A percentile compares a stretch with the other conserved stretches of the same genome.
Evolutionary conservation across 2,797 vertebrate genomes (phyloP).

Genomic region (Gymnodraco acuticeps): DNA sequence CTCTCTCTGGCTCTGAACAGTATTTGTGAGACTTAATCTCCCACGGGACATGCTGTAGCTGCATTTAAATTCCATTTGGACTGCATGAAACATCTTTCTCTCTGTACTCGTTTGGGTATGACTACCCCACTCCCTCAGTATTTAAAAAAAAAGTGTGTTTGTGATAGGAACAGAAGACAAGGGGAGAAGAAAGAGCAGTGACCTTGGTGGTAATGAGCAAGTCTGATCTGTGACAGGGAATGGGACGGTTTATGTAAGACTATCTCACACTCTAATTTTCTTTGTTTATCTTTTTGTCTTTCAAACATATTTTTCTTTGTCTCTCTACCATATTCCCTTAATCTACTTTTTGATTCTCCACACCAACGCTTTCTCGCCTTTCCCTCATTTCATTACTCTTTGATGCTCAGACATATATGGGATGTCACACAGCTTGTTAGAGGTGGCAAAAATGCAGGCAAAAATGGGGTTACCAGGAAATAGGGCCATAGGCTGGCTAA

Average conservation of each 20-base stretch:
- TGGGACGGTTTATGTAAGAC: slow-evolving; percentile 35
- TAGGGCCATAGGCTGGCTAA: neutral
- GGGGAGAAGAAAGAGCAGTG: slow-evolving; percentile 11
- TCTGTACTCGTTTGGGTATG: slow-evolving; percentile 20
- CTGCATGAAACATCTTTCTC: slow-evolving; percentile 32
- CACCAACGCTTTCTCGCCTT: neutral
- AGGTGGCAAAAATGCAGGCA: neutral
- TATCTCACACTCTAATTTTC: slow-evolving; percentile 21
- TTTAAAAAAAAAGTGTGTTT: slow-evolving; percentile 20
- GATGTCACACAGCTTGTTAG: slow-evolving; percentile 31
- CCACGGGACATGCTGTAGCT: slow-evolving; percentile 6
- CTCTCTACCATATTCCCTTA: slow-evolving; percentile 31
- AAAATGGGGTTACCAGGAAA: slow-evolving; percentile 17
- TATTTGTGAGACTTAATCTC: slow-evolving; percentile 28
- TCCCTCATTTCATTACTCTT: slow-evolving; percentile 33
- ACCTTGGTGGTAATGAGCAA: slow-evolving; percentile 61
- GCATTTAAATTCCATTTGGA: slow-evolving; percentile 20
- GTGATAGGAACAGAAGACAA: slow-evolving; percentile 25
- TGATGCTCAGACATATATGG: slow-evolving; percentile 48
- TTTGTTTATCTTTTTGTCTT: slow-evolving; percentile 46
- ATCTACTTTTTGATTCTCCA: slow-evolving; percentile 5
- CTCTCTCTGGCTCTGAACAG: slow-evolving; percentile 15
- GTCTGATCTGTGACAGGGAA: slow-evolving; percentile 56
- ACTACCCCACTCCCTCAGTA: neutral
- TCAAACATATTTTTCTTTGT: slow-evolving; percentile 39